phyloP scores from a whole-genome alignment of 1,140 invertebrate genomes.

The Plutomurus gul region DNA sequence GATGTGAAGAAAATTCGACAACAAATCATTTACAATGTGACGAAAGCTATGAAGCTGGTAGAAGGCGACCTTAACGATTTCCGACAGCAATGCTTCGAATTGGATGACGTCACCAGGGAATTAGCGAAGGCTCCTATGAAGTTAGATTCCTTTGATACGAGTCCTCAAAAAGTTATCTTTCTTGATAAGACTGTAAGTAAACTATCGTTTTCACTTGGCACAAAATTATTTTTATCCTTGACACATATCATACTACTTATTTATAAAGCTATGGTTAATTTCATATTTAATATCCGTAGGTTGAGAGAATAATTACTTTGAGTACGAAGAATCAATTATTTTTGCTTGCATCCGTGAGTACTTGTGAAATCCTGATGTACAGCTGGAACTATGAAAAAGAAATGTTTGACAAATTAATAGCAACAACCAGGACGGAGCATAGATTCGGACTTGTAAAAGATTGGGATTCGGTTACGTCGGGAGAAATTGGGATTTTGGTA shows the following conservation, averaged over 20 bases:
- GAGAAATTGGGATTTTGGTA: not conserved
- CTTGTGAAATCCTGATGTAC: conserved; percentile 1
- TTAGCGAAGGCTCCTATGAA: conserved; percentile 22
- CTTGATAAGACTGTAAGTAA: conserved; percentile 29
- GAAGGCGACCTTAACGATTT: not conserved
- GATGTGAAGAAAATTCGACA: conserved; percentile 2
- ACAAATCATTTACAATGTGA: conserved; percentile 21
- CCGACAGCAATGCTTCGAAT: not conserved
- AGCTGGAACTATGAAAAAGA: conserved; percentile 6
- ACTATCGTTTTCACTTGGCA: too few species aligned
- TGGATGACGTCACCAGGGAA: not conserved
- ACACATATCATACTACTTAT: not conserved
- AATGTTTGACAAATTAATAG: conserved; percentile 13
- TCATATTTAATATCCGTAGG: not conserved
- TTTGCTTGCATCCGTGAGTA: not conserved
- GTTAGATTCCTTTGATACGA: conserved; percentile 42
- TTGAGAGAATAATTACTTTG: not conserved
- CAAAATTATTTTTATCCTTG: too few species aligned
- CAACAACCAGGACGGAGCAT: not conserved
- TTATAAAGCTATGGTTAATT: not conserved
- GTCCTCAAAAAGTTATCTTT: conserved; percentile 36
- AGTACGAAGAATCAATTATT: not conserved
- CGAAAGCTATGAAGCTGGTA: not conserved
- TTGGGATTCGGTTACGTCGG: not conserved
- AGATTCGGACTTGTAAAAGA: not conserved